Conservation (phyloP, 2,888 invertebrate species). For the Acleris laterana region DNA sequence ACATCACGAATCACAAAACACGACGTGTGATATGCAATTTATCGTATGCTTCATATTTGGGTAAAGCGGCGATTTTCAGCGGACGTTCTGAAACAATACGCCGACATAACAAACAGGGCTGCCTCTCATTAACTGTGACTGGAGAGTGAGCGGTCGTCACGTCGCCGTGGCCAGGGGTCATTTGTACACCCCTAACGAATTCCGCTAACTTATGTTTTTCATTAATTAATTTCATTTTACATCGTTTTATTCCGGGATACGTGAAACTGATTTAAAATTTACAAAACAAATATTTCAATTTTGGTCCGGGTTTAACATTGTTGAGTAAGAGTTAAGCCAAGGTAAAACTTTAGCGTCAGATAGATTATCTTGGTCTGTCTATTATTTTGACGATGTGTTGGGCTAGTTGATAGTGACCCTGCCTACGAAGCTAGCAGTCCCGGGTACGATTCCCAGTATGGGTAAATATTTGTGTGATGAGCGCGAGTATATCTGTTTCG, state of each 20-base stretch:
- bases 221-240: conserved; percentile 69
- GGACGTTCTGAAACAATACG: conserved; percentile 53
- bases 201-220: conserved; percentile 65
- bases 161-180: conserved; percentile 54
- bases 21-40: conserved; percentile 5
- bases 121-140: conserved; percentile 64
- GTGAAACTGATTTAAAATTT: too few species aligned
- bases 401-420: too few species aligned
- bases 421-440: too few species aligned
- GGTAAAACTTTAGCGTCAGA: too few species aligned
- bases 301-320: too few species aligned
- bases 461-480: too few species aligned
- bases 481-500: too few species aligned
- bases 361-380: too few species aligned
- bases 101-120: conserved; percentile 56
- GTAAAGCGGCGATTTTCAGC: conserved; percentile 53
- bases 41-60: conserved; percentile 50
- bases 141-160: conserved; percentile 66
- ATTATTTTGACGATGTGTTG: too few species aligned
- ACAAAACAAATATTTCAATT: too few species aligned
- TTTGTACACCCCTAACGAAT: conserved; percentile 71
- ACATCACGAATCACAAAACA: not conserved
- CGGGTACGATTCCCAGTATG: too few species aligned
- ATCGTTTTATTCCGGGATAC: conserved; percentile 50
- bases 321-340: too few species aligned